phyloP scores from a whole-genome alignment of 2,113 vertebrate genomes.

The Tragelaphus imberbis region DNA sequence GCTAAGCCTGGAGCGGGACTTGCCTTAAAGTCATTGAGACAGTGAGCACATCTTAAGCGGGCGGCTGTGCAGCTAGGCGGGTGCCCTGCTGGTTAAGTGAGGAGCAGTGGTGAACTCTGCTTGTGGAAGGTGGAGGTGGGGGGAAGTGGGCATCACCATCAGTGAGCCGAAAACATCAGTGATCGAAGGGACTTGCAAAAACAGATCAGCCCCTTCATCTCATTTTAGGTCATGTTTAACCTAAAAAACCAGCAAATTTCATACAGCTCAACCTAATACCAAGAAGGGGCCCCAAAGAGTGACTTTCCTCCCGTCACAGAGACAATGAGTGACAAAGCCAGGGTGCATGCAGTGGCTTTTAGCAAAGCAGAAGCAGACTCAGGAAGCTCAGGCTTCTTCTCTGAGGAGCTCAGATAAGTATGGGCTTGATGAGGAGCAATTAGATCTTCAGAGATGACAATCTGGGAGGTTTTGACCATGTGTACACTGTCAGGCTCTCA shows the following conservation, averaged over 20 bases:
- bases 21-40: background rate
- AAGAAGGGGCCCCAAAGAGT: background rate
- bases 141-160: background rate
- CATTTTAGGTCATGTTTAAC: background rate
- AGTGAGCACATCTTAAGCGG: background rate
- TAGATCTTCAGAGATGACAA: background rate
- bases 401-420: background rate
- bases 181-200: background rate
- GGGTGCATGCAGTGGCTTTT: background rate
- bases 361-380: background rate
- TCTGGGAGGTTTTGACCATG: background rate
- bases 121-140: background rate
- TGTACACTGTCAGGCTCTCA: background rate
- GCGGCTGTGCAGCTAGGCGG: background rate
- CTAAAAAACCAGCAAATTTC: background rate
- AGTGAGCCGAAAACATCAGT: background rate
- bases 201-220: background rate
- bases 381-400: background rate
- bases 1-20: background rate
- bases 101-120: background rate
- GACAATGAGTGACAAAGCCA: background rate
- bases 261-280: background rate
- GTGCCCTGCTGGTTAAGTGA: background rate
- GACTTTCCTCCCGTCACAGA: background rate
- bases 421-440: background rate